phyloP scores from a whole-genome alignment of 1,140 invertebrate species.

The Pseudoatta argentina region DNA sequence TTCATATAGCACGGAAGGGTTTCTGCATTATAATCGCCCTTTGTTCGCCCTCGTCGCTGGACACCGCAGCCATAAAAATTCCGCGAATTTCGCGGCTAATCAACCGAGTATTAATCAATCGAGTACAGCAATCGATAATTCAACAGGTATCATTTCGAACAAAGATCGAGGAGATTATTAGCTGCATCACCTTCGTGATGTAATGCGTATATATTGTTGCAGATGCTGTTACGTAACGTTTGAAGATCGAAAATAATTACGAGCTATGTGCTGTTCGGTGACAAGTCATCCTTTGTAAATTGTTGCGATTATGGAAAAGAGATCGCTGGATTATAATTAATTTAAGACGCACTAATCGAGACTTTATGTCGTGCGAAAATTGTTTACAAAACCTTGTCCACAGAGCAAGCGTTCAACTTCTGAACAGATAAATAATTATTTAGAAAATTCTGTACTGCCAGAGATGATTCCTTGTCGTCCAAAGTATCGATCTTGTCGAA shows the following conservation, averaged over 20 bases:
- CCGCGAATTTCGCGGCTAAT: constrained; percentile 29
- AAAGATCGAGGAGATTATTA: background rate
- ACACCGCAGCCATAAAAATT: constrained; percentile 19
- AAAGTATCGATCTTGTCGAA: background rate
- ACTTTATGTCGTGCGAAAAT: background rate
- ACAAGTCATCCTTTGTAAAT: background rate
- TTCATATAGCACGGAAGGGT: constrained; percentile 23
- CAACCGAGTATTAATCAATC: background rate
- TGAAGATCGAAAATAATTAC: background rate
- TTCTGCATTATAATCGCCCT: constrained; percentile 32
- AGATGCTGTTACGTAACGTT: background rate
- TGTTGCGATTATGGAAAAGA: background rate
- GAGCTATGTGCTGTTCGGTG: background rate
- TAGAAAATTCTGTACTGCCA: background rate
- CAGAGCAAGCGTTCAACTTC: background rate
- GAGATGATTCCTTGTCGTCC: background rate
- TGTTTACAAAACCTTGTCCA: background rate
- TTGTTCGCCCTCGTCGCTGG: background rate
- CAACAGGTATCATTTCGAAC: background rate
- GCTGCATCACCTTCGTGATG: background rate
- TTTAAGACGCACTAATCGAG: background rate
- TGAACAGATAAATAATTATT: background rate
- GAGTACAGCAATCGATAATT: background rate
- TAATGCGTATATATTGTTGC: background rate
- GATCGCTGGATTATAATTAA: background rate